phyloP scores from a whole-genome alignment of 1,140 invertebrate species.

The Mesaphorura yosii region DNA sequence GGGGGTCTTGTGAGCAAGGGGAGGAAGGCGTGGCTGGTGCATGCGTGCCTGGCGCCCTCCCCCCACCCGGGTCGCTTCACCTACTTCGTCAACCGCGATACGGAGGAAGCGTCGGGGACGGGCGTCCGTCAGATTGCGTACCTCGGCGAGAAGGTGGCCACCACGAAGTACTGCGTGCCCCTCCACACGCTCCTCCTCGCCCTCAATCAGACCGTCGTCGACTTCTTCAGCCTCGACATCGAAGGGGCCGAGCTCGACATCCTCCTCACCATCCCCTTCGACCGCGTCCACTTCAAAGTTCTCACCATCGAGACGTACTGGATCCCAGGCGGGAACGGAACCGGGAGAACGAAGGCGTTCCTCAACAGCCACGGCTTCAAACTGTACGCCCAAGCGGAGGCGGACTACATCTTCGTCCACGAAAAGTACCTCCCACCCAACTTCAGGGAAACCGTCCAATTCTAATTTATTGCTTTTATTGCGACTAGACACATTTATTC shows the following conservation, averaged over 20 bases:
- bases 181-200: conserved; percentile 59
- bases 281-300: too few relatives aligned
- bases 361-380: too few relatives aligned
- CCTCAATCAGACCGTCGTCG: conserved; percentile 32
- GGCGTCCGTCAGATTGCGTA: not conserved
- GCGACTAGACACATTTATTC: too few relatives aligned
- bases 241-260: conserved; percentile 47
- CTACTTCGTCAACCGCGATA: not conserved
- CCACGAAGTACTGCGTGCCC: conserved; percentile 77
- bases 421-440: too few relatives aligned
- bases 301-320: too few relatives aligned
- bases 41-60: conserved; percentile 33
- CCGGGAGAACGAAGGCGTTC: too few relatives aligned
- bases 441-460: too few relatives aligned
- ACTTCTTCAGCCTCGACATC: conserved; percentile 43
- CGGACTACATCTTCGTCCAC: too few relatives aligned
- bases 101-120: not conserved
- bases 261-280: conserved; percentile 43
- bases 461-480: too few relatives aligned
- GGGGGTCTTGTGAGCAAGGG: too few relatives aligned
- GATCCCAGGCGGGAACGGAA: too few relatives aligned
- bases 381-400: too few relatives aligned
- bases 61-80: conserved; percentile 33
- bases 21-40: conserved; percentile 30
- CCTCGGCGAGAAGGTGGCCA: conserved; percentile 46